Conservation (phyloP, 2,888 invertebrate species). For the Syrista parreyssii region DNA sequence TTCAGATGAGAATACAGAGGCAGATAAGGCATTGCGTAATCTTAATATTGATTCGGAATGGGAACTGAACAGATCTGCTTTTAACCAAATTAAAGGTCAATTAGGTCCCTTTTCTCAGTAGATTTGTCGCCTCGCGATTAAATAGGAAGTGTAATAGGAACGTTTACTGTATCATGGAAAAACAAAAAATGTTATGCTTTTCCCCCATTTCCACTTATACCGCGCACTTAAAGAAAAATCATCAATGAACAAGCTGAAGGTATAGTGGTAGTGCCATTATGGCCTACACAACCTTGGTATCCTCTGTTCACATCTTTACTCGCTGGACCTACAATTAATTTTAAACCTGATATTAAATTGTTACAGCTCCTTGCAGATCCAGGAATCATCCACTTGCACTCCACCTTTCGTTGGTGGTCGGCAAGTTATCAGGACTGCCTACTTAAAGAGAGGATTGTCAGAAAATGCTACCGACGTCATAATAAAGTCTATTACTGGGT, state of each 20-base stretch:
- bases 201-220: constrained; percentile 30
- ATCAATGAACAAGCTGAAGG: constrained; percentile 28
- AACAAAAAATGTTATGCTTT: constrained; percentile 35
- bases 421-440: constrained; percentile 28
- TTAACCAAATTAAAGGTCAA: constrained; percentile 18
- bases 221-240: constrained; percentile 27
- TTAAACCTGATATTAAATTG: constrained; percentile 1
- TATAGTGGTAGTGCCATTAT: constrained; percentile 27
- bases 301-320: constrained; percentile 25
- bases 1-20: constrained; percentile 30
- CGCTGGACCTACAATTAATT: constrained; percentile 1
- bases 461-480: constrained; percentile 14
- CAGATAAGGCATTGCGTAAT: constrained; percentile 32
- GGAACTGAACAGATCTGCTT: constrained; percentile 26
- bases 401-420: constrained; percentile 31
- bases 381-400: constrained; percentile 10
- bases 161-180: constrained; percentile 34
- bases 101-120: constrained; percentile 25
- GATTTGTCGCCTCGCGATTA: constrained; percentile 38
- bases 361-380: constrained; percentile 1
- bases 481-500: constrained; percentile 16
- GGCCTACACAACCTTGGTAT: constrained; percentile 32
- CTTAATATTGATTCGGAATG: constrained; percentile 33
- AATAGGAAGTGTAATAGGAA: constrained; percentile 26
- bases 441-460: constrained; percentile 12